phyloP scores from a whole-genome alignment of 2,888 invertebrate species.

The Apamea anceps region DNA sequence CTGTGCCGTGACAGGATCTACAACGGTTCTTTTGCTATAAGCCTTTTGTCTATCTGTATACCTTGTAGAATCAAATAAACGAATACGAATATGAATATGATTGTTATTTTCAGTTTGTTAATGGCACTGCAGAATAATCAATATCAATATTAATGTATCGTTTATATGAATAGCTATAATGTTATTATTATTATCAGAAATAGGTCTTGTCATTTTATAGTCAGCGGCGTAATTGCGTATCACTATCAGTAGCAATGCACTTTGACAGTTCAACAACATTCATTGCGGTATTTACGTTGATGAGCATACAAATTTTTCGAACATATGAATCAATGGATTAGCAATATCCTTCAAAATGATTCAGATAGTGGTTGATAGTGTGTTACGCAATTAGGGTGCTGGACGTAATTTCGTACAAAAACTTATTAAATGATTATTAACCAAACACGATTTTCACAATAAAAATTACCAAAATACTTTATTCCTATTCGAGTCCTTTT shows the following conservation, averaged over 20 bases:
- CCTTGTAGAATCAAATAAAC: too few species aligned
- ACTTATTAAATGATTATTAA: too few species aligned
- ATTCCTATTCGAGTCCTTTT: background rate
- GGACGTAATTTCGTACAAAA: background rate
- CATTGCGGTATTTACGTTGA: background rate
- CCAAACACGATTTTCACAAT: too few species aligned
- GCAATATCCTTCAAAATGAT: background rate
- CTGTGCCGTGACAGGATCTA: too few species aligned
- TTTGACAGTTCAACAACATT: background rate
- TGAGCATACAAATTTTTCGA: background rate
- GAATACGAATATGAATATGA: too few species aligned
- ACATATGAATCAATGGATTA: background rate
- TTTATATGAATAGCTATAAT: too few species aligned
- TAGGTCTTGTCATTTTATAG: background rate
- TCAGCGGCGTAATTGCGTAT: background rate
- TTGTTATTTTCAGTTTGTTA: background rate
- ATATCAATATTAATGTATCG: background rate
- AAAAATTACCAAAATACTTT: background rate
- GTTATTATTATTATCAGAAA: background rate
- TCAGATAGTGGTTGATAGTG: background rate
- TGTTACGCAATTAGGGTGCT: background rate
- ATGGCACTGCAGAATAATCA: background rate
- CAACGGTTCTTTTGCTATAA: too few species aligned
- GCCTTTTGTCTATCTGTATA: too few species aligned
- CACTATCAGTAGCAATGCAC: too few species aligned